phyloP scores from a whole-genome alignment of 2,113 vertebrate species.

The Protobothrops flavoviridis region DNA sequence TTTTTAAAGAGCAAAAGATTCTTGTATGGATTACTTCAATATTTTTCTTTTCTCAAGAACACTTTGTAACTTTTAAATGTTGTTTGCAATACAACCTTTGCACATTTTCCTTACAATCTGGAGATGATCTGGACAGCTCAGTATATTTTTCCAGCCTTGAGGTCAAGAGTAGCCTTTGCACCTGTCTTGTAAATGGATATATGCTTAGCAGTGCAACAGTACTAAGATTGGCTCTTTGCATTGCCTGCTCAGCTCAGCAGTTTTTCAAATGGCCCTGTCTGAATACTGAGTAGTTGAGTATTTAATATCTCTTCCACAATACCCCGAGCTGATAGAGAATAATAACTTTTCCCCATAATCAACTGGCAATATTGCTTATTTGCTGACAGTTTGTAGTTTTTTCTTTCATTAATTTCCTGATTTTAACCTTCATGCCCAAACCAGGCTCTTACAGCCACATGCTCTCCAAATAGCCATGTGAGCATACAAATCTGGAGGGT shows the following conservation, averaged over 20 bases:
- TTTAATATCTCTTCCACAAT: neutral
- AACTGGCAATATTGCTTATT: neutral
- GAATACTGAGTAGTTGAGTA: neutral
- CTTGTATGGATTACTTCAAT: neutral
- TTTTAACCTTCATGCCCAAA: neutral
- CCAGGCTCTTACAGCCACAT: neutral
- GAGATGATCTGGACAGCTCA: constrained; percentile 1
- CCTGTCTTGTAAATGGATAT: constrained; percentile 43
- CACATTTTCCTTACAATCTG: neutral
- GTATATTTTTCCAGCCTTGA: neutral
- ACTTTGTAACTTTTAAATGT: neutral
- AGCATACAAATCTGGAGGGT: neutral
- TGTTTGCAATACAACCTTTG: neutral
- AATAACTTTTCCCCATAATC: neutral
- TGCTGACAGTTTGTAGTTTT: neutral
- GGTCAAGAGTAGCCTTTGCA: constrained; percentile 25
- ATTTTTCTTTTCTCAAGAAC: neutral
- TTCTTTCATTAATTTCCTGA: neutral
- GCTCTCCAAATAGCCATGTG: neutral
- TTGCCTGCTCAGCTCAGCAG: constrained; percentile 8
- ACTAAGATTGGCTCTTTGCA: constrained; percentile 36
- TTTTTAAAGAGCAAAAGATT: neutral
- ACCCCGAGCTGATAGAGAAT: neutral
- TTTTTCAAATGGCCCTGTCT: neutral
- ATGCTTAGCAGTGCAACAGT: constrained; percentile 18